Evolutionary conservation across 2,888 invertebrate genomes (phyloP).

Genomic region (Lasioglossum marginatum): DNA sequence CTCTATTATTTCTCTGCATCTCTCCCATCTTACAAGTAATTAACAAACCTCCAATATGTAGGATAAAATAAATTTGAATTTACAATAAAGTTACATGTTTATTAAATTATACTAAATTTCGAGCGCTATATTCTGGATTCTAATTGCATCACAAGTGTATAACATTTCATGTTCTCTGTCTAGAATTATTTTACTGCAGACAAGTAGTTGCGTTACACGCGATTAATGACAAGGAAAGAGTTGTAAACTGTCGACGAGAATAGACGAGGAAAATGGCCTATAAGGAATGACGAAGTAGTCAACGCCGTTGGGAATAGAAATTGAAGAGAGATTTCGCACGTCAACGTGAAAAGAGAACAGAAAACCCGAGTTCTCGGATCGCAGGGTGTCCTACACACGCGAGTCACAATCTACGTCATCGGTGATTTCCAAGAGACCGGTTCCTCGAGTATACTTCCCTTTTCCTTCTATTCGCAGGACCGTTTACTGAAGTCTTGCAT

Average conservation of each 20-base stretch:
- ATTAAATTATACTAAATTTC: neutral
- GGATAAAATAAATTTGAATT: neutral
- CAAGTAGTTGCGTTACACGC: neutral
- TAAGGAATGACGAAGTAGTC: neutral
- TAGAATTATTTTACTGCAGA: neutral
- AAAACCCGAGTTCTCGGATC: conserved; percentile 3
- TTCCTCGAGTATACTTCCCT: conserved; percentile 32
- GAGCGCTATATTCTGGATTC: too few species aligned
- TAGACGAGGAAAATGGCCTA: neutral
- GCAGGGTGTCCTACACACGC: conserved; percentile 35
- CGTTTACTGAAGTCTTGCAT: neutral
- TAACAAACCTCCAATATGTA: neutral
- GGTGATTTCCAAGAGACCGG: conserved; percentile 63
- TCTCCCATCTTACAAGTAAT: neutral
- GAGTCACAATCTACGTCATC: conserved; percentile 56
- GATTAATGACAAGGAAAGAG: neutral
- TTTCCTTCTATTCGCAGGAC: conserved; percentile 45
- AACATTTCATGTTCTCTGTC: neutral
- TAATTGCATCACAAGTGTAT: too few species aligned
- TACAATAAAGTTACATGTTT: neutral
- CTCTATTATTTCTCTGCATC: neutral
- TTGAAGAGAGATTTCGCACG: neutral
- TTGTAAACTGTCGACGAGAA: neutral
- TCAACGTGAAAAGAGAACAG: conserved; percentile 13
- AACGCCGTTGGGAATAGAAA: neutral